Percentiles rank a stretch among this genome's conserved stretches.
Conservation (phyloP, 2,888 invertebrate species). For the Arctia plantaginis region DNA sequence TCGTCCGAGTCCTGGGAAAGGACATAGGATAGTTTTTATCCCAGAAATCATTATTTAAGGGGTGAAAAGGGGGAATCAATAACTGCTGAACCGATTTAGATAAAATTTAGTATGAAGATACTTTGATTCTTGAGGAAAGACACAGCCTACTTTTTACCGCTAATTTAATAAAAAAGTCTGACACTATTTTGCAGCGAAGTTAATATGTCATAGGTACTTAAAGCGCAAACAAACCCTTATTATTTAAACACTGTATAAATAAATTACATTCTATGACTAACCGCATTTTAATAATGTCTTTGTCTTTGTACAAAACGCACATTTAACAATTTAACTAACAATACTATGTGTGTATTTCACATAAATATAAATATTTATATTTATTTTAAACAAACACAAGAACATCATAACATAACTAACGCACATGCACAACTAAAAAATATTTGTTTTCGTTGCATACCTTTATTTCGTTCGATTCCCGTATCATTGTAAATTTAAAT, state of each 20-base stretch:
- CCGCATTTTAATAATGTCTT: not conserved
- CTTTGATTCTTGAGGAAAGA: no score
- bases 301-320: not conserved
- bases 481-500: constrained; percentile 48
- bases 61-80: no score
- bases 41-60: no score
- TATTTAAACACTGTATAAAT: not conserved
- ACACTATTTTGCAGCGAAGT: not conserved
- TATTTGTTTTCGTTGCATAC: constrained; percentile 38
- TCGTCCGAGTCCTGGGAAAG: no score
- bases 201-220: not conserved
- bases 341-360: not conserved
- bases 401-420: constrained; percentile 9
- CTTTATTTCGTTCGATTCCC: constrained; percentile 59
- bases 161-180: not conserved
- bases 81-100: no score
- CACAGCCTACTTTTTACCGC: no score
- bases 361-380: not conserved
- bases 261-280: not conserved
- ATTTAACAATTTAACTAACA: not conserved
- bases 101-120: no score
- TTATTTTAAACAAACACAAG: not conserved
- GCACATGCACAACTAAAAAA: constrained; percentile 13
- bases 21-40: no score
- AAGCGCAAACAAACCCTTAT: not conserved